Evolutionary conservation across 37 sponge, comb jelly and placozoan genomes (phyloP).

Genomic region (Mnemiopsis leidyi): DNA sequence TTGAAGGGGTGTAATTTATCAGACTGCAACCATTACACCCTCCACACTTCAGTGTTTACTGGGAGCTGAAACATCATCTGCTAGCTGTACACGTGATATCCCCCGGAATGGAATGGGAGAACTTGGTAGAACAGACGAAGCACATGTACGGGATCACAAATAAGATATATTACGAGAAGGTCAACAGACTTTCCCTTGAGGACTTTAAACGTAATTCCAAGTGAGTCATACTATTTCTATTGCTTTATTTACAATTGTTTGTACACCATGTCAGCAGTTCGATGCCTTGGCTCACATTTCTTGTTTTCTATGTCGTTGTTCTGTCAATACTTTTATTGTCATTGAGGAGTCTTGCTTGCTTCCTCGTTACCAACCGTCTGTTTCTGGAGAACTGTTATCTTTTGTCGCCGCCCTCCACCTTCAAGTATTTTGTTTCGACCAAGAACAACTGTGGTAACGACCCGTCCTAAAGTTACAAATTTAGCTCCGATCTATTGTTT

Average conservation of each 20-base stretch:
- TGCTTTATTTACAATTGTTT: background rate
- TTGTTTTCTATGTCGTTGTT: too few species aligned
- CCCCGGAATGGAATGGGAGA: conserved; percentile 27
- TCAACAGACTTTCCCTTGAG: conserved; percentile 8
- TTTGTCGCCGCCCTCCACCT: too few species aligned
- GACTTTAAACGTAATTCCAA: background rate
- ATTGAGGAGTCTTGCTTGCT: too few species aligned
- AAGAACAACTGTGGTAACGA: too few species aligned
- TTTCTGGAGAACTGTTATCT: too few species aligned
- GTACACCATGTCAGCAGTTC: too few species aligned
- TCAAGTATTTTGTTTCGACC: too few species aligned
- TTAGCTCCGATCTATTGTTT: background rate
- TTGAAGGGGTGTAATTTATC: too few species aligned
- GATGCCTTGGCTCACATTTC: too few species aligned
- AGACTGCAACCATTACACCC: too few species aligned
- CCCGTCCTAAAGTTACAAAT: background rate
- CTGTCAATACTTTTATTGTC: too few species aligned
- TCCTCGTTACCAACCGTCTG: too few species aligned
- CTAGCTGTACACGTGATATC: background rate
- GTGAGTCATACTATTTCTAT: background rate
- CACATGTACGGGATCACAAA: background rate
- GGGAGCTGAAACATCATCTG: conserved; percentile 22
- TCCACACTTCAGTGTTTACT: conserved; percentile 1
- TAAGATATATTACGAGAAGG: conserved; percentile 29
- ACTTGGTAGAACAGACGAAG: background rate